Evolutionary conservation across 2,113 vertebrate species (phyloP).

Genomic region (Myrmecophaga tridactyla): DNA sequence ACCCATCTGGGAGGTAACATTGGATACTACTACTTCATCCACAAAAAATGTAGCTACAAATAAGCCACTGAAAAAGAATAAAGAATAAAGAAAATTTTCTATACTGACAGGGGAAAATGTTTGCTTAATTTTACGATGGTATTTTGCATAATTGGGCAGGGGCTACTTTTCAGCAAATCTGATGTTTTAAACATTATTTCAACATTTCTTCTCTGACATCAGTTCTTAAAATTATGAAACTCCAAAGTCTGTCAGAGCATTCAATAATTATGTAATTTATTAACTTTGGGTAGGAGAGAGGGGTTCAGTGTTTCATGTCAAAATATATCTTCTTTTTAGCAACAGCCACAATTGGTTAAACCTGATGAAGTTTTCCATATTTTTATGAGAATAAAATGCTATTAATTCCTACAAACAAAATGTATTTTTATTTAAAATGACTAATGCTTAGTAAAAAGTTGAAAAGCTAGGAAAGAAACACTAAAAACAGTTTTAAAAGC

Average conservation of each 20-base stretch:
- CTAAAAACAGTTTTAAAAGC: constrained; percentile 55
- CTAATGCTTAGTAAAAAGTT: constrained; percentile 61
- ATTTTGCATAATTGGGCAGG: background rate
- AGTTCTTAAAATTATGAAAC: constrained; percentile 60
- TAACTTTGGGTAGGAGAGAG: background rate
- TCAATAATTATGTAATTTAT: constrained; percentile 57
- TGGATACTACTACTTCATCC: background rate
- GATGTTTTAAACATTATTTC: constrained; percentile 28
- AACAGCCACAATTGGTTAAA: constrained; percentile 17
- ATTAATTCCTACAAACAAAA: constrained; percentile 63
- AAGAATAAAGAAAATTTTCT: constrained; percentile 26
- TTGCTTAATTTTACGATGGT: background rate
- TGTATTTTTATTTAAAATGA: constrained; percentile 67
- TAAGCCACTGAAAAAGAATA: background rate
- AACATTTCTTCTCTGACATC: constrained; percentile 38
- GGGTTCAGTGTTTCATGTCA: constrained; percentile 38
- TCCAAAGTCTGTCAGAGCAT: constrained; percentile 26
- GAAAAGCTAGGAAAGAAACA: constrained; percentile 53
- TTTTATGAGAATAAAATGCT: constrained; percentile 48
- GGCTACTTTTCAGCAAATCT: background rate
- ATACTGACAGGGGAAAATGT: background rate
- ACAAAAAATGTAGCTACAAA: background rate
- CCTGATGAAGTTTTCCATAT: constrained; percentile 43
- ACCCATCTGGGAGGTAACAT: background rate
- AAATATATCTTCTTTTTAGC: constrained; percentile 2